Evolutionary conservation across 2,113 vertebrate species (phyloP).

Genomic region (Talpa occidentalis): DNA sequence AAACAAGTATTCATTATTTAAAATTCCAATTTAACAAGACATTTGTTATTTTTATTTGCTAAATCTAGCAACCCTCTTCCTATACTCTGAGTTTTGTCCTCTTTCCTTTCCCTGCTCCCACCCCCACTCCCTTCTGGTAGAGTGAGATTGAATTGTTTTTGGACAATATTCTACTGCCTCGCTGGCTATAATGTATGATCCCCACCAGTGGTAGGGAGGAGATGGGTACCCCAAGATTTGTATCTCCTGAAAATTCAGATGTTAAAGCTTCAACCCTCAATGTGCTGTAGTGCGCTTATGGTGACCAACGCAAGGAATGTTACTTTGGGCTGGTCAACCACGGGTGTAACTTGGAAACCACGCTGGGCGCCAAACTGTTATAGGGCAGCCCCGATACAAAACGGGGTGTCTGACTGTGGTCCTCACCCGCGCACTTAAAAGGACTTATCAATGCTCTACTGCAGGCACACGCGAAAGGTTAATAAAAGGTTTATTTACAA

Average conservation of each 20-base stretch:
- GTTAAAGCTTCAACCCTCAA: not conserved
- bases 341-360: no score
- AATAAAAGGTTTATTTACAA: no score
- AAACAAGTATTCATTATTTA: not conserved
- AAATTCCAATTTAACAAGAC: constrained; percentile 38
- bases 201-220: not conserved
- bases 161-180: not conserved
- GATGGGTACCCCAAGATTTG: not conserved
- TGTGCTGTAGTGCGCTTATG: not conserved
- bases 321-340: no score
- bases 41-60: constrained; percentile 4
- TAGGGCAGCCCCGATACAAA: no score
- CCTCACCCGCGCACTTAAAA: no score
- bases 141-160: not conserved
- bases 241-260: no score
- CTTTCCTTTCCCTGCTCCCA: not conserved
- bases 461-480: no score
- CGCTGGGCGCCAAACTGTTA: no score
- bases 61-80: not conserved
- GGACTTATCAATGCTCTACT: no score
- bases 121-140: not conserved
- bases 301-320: no score
- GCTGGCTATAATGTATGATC: not conserved
- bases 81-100: not conserved
- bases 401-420: no score